These are phyloP conservation scores for Scyliorhinus canicula DNA, from an alignment of 2,797 vertebrate genomes.

Conservation along the genomic window DNA sequence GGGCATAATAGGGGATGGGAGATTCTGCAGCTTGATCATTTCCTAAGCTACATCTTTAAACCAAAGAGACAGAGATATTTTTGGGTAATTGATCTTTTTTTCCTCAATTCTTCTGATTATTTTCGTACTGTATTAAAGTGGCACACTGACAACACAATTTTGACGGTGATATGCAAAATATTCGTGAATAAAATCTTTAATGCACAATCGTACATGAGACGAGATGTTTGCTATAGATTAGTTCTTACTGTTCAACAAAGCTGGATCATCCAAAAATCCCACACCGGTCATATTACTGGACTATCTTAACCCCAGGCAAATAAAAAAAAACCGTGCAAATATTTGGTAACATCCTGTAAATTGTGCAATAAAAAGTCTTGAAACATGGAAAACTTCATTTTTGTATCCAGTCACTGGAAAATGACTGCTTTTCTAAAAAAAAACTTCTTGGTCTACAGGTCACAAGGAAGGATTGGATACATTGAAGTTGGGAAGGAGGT, in stretches of 20 bases:
- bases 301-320: neutral
- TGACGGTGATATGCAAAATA: neutral
- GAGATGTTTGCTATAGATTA: neutral
- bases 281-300: neutral
- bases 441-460: neutral
- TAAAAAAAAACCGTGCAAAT: neutral
- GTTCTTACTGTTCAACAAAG: conserved; percentile 35
- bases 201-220: neutral
- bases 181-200: neutral
- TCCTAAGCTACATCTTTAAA: neutral
- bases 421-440: neutral
- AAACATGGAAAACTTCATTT: neutral
- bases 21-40: neutral
- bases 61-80: neutral
- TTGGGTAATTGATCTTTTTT: neutral
- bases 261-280: neutral
- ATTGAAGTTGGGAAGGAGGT: neutral
- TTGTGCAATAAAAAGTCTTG: neutral
- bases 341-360: neutral
- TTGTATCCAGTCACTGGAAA: neutral
- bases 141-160: neutral
- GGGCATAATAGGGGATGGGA: neutral
- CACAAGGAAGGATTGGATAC: neutral
- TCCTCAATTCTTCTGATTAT: neutral
- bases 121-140: neutral